phyloP scores from a whole-genome alignment of 2,797 vertebrate genomes.

The Tolypeutes matacus region DNA sequence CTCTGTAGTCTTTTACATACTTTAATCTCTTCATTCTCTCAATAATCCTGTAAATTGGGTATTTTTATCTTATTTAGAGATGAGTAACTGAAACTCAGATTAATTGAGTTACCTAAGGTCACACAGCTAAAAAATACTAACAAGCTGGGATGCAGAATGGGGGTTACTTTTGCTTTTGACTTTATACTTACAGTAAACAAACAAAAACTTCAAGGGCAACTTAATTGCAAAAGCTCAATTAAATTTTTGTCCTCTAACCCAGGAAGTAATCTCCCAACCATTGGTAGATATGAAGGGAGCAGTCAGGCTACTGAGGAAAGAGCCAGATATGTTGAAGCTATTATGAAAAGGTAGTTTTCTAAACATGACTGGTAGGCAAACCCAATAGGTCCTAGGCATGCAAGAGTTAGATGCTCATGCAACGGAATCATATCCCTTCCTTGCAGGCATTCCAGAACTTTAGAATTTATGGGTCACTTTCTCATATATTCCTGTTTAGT shows the following conservation, averaged over 20 bases:
- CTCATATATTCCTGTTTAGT: constrained; percentile 19
- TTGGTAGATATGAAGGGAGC: background rate
- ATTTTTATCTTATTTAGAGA: constrained; percentile 16
- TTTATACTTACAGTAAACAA: constrained; percentile 28
- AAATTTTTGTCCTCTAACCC: constrained; percentile 31
- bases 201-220: background rate
- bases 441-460: background rate
- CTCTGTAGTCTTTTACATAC: background rate
- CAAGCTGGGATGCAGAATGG: background rate
- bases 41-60: background rate
- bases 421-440: background rate
- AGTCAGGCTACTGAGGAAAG: background rate
- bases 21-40: constrained; percentile 22
- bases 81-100: background rate
- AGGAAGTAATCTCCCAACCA: background rate
- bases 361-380: background rate
- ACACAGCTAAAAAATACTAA: background rate
- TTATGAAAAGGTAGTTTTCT: background rate
- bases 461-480: background rate
- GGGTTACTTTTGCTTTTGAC: constrained; percentile 32
- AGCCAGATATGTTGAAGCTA: background rate
- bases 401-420: background rate
- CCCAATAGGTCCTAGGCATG: background rate
- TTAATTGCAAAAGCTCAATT: background rate
- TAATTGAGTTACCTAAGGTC: background rate